Evolutionary conservation across 2,113 vertebrate species (phyloP), one percentile per base, ranked within the genome.

Genomic region (Lepus timidus): DNA sequence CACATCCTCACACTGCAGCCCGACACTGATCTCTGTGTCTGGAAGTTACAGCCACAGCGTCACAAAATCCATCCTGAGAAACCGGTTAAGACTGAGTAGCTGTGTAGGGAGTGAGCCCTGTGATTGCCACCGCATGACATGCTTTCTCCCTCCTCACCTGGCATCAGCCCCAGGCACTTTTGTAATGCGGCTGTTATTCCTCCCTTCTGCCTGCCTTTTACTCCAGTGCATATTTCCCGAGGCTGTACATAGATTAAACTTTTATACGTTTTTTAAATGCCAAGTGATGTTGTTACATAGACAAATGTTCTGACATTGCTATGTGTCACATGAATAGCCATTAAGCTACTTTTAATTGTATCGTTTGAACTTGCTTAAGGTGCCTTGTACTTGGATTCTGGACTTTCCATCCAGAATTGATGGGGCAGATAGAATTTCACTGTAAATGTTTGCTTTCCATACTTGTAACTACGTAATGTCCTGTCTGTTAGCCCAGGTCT

Each of bases 231-330:
- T 68, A 61, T 79, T 85, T 89, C 61, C 73, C 62, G 11, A 62
- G 55, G 39, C 91, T 80, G 83, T 86, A 65, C 23, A 62, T 90
- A 87, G 85, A 81, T 93, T 62, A 96, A 85, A 78, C 1, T 3
- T 89, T 93, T 92, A 92, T 74, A 82, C 92, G 27, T 70, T 82
- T 88, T 94, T 91, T 94, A 93, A 91, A 80, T 90, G 39, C 51
- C 65, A 83, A 71, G 55, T 86, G 70, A 65, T 31, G 39, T 13
- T 44, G 68, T 68, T 85, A 0, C 67, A 33, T 81, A 65, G 58
- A 80, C n/a, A 88, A 76, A 82, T 90, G 58, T 19, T 79, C 49
- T 85, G 79, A n/a, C 36, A 61, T 39, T 76, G 68, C n/a, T 3
- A 4, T 85, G 87, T 93, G 74, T 65, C 22, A 78, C 78, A 31